These are phyloP conservation scores for Odontophorus gujanensis DNA, from an alignment of 2,113 vertebrate genomes.

Conservation along the genomic window DNA sequence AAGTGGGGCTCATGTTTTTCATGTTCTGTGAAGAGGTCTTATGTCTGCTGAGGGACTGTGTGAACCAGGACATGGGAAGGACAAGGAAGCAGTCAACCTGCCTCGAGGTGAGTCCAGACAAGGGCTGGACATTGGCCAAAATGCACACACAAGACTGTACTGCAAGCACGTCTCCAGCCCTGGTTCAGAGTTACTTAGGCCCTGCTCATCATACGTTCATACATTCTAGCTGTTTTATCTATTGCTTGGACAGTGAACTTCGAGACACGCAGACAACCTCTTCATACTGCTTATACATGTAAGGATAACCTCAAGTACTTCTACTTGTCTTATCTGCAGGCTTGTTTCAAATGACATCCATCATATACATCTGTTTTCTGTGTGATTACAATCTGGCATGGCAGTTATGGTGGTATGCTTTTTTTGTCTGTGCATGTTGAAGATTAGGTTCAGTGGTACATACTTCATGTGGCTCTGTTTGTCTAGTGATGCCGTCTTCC, in stretches of 20 bases:
- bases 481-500: not conserved
- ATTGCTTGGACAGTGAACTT: not conserved
- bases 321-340: not conserved
- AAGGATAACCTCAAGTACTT: not conserved
- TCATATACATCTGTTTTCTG: not conserved
- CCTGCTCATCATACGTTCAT: not conserved
- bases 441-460: not conserved
- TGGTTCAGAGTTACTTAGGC: not conserved
- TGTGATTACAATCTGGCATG: not conserved
- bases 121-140: fast-evolving
- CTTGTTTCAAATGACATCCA: not conserved
- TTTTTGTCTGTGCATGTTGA: not conserved
- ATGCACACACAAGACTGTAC: too few relatives aligned
- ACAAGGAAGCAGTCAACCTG: not conserved
- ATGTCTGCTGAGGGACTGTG: not conserved
- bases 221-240: not conserved
- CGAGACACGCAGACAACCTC: not conserved
- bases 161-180: fast-evolving
- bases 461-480: not conserved
- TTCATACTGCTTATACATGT: not conserved
- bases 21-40: not conserved
- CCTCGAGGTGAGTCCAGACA: not conserved
- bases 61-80: not conserved
- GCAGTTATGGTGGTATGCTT: not conserved
- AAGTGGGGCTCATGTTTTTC: not conserved